Base-by-base conservation (phyloP, 1,140 invertebrate species). In the Scylla paramamosain region DNA sequence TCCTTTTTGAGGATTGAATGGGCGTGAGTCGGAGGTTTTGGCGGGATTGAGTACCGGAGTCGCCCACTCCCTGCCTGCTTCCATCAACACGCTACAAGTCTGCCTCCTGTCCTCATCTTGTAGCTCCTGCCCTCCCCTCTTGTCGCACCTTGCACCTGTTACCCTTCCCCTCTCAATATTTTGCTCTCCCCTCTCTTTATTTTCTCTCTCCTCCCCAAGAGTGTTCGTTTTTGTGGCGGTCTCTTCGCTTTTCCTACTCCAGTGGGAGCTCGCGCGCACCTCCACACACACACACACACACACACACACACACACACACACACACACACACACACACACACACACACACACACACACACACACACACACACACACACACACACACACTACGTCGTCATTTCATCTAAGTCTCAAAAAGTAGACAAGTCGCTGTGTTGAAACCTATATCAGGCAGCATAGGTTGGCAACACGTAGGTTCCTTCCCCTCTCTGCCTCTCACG, bases 51-150 rank as follows among this genome's bases (percentile, higher is more conserved):
- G 52, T 20, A 59, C 16, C 16, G 52, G 52, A 12, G 52, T 0
- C 52, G 67, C 67, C n/a, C 67, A n/a, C 67, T 77, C 67, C 67
- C 67, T 77, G 39, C 48, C 88, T 48, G 48, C 92, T 93, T 93
- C 92, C 84, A 93, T 93, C 92, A 93, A 32, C 46, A 48, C 29
- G 14, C 46, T 45, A 93, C 92, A 93, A 45, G 52, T 52, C 84
- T 93, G 92, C 83, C 92, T 84, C 92, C 86, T 93, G 87, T 93
- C 82, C 45, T 52, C 86, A 59, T 93, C 92, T 93, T 87, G 92
- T 93, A 93, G 92, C 46, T 93, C 39, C 86, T 59, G 52, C 84
- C 90, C 52, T 59, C 46, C 45, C 90, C 31, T 91, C 46, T 59
- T 91, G 90, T 67, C 59, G 31, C 90, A 28, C 90, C 82, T 48